Evolutionary conservation across 2,113 vertebrate species (phyloP), one percentile per base, ranked within the genome.

Genomic region (Orientallactaga bullata): DNA sequence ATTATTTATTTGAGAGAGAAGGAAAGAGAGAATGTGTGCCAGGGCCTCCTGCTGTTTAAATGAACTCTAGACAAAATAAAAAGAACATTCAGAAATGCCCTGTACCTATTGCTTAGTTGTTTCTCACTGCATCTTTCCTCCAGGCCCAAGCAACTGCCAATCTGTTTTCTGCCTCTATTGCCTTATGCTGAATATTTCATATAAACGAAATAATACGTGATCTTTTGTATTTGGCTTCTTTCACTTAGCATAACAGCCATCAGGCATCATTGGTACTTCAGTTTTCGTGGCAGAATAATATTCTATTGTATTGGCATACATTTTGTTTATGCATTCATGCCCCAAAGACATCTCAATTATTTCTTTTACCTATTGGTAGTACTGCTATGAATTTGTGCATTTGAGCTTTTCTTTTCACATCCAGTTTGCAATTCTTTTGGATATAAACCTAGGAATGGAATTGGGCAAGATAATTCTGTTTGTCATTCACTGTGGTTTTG

Each of bases 11-110:
- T 55, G 55, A 55, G 55, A 55, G 55, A 55, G 55, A 13, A 55
- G 10, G 7, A 11, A 55, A 55, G 7, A 11, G 55, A 16, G n/a
- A n/a, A n/a, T n/a, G n/a, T 15, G 55, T 16, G 11, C 55, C 55
- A 55, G 55, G 12, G 55, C 55, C 55, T 55, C 55, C 55, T 55
- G 55, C 55, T 55, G 55, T 11, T 55, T 55, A 55, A 55, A 55
- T 55, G 12, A 55, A 55, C 55, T 55, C 55, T 55, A 47, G 42
- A 47, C 42, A 47, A 47, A 77, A 71, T 83, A 37, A 91, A 83
- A 63, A 92, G 28, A 47, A 63, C 24, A 72, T 47, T 94, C 71
- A 89, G 37, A 85, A 68, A 89, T 77, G 16, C 86, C 11, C 28
- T 68, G 37, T 79, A 77, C 72, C 66, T 5, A 55, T 80, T 82